Conservation (phyloP, 2,888 invertebrate genomes). For the Ariolimax columbianus region DNA sequence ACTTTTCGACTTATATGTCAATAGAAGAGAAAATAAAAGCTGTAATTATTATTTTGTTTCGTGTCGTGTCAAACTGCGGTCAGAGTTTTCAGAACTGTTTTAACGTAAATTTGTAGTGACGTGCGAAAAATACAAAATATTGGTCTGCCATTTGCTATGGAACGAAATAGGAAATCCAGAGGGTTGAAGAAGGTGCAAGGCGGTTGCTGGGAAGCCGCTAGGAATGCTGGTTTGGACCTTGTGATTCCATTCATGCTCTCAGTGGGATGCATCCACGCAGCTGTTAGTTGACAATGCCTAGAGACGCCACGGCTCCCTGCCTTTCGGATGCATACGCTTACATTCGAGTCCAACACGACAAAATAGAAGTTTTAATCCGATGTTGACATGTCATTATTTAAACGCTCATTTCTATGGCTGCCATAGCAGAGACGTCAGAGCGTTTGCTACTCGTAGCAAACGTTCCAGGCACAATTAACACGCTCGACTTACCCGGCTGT, state of each 20-base stretch:
- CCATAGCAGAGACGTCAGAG: too few species aligned
- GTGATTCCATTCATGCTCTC: background rate
- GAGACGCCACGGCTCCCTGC: conserved; percentile 4
- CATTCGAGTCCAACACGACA: background rate
- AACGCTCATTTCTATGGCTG: background rate
- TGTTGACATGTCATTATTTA: conserved; percentile 2
- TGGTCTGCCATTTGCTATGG: conserved; percentile 12
- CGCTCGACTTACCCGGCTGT: too few species aligned
- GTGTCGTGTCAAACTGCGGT: conserved; percentile 34
- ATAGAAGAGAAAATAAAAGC: background rate
- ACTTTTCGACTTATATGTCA: conserved; percentile 14
- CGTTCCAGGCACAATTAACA: too few species aligned
- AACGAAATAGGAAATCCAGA: conserved; percentile 33
- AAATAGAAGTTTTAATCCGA: background rate
- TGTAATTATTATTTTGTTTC: conserved; percentile 35
- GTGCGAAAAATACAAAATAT: conserved; percentile 42
- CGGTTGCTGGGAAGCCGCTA: background rate
- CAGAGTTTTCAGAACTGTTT: conserved; percentile 37
- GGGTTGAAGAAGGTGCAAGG: conserved; percentile 35
- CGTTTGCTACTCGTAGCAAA: too few species aligned
- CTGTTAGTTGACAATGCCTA: conserved; percentile 18
- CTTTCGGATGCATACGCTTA: background rate
- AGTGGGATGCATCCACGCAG: conserved; percentile 2
- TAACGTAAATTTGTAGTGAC: conserved; percentile 39
- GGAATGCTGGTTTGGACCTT: background rate